Conservation (phyloP, 2,888 invertebrate species). For the Dicyrtomina minuta region DNA sequence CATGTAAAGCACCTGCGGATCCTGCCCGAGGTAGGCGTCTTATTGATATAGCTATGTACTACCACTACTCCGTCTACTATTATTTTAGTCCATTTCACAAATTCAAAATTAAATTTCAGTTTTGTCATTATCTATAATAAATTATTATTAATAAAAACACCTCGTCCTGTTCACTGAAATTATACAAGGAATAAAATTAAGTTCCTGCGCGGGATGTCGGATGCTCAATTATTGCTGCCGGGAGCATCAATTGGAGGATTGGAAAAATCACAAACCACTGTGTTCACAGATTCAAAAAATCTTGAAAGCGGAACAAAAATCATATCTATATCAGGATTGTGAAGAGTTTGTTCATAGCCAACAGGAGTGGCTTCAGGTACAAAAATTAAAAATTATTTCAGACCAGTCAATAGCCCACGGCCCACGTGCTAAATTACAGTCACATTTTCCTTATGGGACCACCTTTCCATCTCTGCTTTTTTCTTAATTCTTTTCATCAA, state of each 20-base stretch:
- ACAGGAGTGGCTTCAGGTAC: conserved; percentile 61
- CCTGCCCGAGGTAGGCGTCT: conserved; percentile 7
- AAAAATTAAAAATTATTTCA: not conserved
- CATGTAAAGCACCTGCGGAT: conserved; percentile 12
- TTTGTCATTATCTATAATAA: too few species aligned
- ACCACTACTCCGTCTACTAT: not conserved
- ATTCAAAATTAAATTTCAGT: not conserved
- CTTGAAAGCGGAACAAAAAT: conserved; percentile 58
- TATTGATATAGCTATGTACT: not conserved
- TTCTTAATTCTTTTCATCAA: too few species aligned
- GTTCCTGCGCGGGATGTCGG: conserved; percentile 61
- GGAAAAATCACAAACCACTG: conserved; percentile 63
- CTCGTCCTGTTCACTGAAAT: too few species aligned
- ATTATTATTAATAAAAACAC: too few species aligned
- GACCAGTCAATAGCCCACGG: not conserved
- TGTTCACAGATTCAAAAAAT: conserved; percentile 66
- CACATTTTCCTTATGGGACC: too few species aligned
- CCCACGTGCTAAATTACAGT: too few species aligned
- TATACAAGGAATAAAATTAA: conserved; percentile 51
- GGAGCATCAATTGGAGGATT: conserved; percentile 65
- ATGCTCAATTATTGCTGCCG: conserved; percentile 67
- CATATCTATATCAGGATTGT: conserved; percentile 61
- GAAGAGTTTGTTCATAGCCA: conserved; percentile 59
- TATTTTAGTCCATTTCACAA: not conserved
- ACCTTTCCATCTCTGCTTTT: too few species aligned